Base-by-base conservation (phyloP, 2,888 invertebrate genomes). In the Syrphus vitripennis region DNA sequence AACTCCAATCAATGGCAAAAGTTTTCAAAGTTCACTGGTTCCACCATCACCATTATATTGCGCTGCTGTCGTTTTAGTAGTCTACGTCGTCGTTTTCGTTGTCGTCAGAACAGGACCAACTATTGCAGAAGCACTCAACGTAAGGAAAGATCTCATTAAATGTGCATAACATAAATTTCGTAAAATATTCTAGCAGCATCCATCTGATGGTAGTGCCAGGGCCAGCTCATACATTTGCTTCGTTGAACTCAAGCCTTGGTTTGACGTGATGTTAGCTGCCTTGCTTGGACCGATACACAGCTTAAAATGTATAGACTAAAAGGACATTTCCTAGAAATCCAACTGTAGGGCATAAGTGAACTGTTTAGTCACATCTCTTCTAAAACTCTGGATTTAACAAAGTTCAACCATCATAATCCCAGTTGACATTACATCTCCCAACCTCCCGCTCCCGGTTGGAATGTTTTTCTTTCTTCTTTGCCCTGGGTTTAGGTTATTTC, bases 401-500 rank as follows among this genome's bases (percentile, higher is more conserved):
- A 86, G 86, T 82, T 86, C 72, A 86, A 82, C 86, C 81, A 77
- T 74, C 74, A 82, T 77, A 86, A 86, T 74, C 86, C 86, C 72
- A 86, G 77, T 86, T 82, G 81, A 78, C 86, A 82, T 86, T 70
- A 77, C 69, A 81, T 31, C 65, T 48, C 16, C 48, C 45, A n/a
- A 45, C 14, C 19, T 45, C 12, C 24, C 1, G 9, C n/a, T 45
- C 24, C 29, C 63, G 26, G 59, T n/a, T 55, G 21, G 29, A 24
- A 55, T 71, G 34, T 50, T 76, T 82, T 69, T 34, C 67, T 72
- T 71, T 81, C 69, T 24, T 40, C 74, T 50, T 70, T 65, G 29
- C 37, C 10, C 16, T 42, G 10, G n/a, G 29, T 45, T 31, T 40
- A n/a, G 45, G 19, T 37, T 48, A 10, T 61, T 48, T 45, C n/a